Percentiles rank a stretch among this genome's conserved stretches.
Conservation (phyloP, 2,888 invertebrate species). For the Melinopterus prodromus region DNA sequence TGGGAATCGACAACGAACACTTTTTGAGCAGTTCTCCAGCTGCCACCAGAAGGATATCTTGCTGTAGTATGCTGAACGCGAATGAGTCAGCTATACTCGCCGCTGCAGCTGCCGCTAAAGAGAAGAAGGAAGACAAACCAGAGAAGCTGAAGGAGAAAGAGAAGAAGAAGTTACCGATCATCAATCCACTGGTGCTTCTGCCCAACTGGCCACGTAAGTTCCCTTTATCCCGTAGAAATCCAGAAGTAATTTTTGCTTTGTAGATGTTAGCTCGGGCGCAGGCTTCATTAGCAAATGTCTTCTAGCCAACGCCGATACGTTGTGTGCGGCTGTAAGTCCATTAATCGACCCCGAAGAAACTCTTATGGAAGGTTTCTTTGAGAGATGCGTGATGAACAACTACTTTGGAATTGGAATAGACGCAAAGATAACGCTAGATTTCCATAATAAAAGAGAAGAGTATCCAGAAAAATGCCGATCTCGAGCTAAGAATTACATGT, state of each 20-base stretch:
- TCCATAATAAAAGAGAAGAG: conserved; percentile 96
- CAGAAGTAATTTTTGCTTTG: conserved; percentile 18
- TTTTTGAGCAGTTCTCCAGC: conserved; percentile 81
- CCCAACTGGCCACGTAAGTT: conserved; percentile 87
- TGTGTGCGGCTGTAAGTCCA: conserved; percentile 96
- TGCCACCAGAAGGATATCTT: conserved; percentile 88
- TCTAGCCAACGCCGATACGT: conserved; percentile 93
- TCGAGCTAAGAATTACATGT: conserved; percentile 95
- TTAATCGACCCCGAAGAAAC: conserved; percentile 93
- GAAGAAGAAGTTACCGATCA: conserved; percentile 81
- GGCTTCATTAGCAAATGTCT: conserved; percentile 96
- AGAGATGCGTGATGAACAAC: conserved; percentile 98
- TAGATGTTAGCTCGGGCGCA: conserved; percentile 75
- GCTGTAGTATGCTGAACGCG: conserved; percentile 86
- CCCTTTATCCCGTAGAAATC: conserved; percentile 28
- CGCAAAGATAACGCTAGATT: conserved; percentile 96
- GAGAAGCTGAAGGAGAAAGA: conserved; percentile 63
- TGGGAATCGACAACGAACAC: conserved; percentile 69
- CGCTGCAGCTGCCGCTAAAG: conserved; percentile 67
- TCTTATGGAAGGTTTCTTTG: conserved; percentile 86
- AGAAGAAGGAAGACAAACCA: conserved; percentile 56
- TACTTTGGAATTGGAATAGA: conserved; percentile 99
- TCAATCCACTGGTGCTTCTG: conserved; percentile 85
- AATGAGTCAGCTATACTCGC: conserved; percentile 69
- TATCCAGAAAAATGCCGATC: conserved; percentile 97